A percentile compares a stretch with the other conserved stretches of the same genome.
Conservation (phyloP, 1,140 invertebrate species). For the Charaxes varanes region DNA sequence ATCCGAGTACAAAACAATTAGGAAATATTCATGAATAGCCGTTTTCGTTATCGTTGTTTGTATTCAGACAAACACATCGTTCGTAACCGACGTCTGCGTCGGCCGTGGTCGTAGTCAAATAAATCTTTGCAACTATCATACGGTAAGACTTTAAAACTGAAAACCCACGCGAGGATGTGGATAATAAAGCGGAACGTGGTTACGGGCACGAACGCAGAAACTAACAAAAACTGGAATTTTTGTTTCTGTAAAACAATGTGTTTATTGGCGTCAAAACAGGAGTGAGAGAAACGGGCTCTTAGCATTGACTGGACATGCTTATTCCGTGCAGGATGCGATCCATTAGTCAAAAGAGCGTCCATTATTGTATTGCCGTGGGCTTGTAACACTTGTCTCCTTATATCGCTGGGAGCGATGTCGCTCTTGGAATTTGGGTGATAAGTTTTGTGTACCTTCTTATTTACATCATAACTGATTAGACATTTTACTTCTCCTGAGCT, state of each 20-base stretch:
- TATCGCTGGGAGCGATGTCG: constrained; percentile 36
- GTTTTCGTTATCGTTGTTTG: constrained; percentile 38
- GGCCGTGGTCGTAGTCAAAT: constrained; percentile 24
- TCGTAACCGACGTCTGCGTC: constrained; percentile 28
- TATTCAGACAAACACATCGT: constrained; percentile 37
- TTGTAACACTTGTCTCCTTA: constrained; percentile 56
- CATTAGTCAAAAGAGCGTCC: constrained; percentile 63
- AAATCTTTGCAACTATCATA: constrained; percentile 16
- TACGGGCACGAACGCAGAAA: constrained; percentile 35
- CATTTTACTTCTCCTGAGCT: too few species aligned
- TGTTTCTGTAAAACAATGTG: constrained; percentile 30
- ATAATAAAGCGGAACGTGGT: constrained; percentile 43
- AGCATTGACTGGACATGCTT: constrained; percentile 61
- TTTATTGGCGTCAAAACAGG: constrained; percentile 26
- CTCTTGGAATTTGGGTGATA: constrained; percentile 24
- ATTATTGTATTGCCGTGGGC: constrained; percentile 70
- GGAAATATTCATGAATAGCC: constrained; percentile 5
- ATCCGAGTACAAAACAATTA: constrained; percentile 34
- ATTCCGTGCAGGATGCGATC: constrained; percentile 54
- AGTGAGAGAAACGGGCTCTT: constrained; percentile 49
- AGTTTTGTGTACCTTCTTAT: not conserved
- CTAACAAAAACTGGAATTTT: constrained; percentile 30
- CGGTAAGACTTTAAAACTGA: constrained; percentile 19
- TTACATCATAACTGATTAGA: not conserved
- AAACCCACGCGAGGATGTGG: constrained; percentile 50